Conservation (phyloP, 1,140 invertebrate species). For the Proales similis region DNA sequence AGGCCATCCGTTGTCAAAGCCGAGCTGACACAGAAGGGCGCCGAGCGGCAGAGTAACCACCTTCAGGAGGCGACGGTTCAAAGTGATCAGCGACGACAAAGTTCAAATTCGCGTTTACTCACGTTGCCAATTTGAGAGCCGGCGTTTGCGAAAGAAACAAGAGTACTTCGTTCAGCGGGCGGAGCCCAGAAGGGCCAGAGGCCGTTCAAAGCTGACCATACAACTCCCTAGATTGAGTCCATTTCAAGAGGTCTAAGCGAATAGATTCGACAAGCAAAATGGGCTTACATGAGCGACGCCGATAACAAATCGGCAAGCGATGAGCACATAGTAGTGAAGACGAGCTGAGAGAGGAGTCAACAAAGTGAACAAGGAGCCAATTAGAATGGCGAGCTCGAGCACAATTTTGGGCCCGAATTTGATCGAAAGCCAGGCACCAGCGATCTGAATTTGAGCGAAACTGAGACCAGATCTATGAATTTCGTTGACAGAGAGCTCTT, state of each 20-base stretch:
- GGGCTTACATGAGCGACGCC: constrained; percentile 21
- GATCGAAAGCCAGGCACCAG: constrained; percentile 9
- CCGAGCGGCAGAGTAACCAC: constrained; percentile 19
- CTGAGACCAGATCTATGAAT: constrained; percentile 43
- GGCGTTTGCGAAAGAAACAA: constrained; percentile 44
- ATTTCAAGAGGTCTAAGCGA: background rate
- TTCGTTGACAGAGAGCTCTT: constrained; percentile 42
- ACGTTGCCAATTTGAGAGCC: constrained; percentile 38
- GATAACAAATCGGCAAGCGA: constrained; percentile 12
- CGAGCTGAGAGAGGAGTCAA: constrained; percentile 18
- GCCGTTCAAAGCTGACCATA: constrained; percentile 42
- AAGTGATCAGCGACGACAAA: background rate
- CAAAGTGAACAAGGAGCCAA: constrained; percentile 2
- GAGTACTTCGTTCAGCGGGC: constrained; percentile 43
- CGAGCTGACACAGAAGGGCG: constrained; percentile 9
- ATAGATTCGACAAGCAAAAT: background rate
- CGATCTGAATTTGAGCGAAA: background rate
- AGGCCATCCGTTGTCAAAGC: constrained; percentile 37
- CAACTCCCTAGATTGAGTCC: constrained; percentile 38
- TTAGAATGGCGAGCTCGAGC: constrained; percentile 39
- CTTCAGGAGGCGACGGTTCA: too few relatives aligned
- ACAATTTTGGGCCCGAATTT: constrained; percentile 50
- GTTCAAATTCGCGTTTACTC: background rate
- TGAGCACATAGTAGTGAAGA: background rate
- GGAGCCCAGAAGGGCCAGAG: constrained; percentile 48